Base-by-base conservation (phyloP, 2,888 invertebrate species). In the Stenodema calcarata region DNA sequence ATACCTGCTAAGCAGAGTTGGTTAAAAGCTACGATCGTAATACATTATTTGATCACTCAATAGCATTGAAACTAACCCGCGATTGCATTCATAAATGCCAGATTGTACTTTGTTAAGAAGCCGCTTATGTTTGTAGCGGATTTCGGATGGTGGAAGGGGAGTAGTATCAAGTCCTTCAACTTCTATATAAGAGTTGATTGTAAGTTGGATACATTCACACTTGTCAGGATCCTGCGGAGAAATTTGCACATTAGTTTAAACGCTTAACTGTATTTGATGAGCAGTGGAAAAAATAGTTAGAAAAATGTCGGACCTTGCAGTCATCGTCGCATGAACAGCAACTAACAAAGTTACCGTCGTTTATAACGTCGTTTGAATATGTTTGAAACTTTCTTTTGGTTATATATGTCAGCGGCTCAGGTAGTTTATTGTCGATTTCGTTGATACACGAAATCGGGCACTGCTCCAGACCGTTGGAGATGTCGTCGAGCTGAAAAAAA, bases 11-110 rank as follows among this genome's bases (percentile, higher is more conserved):
- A n/a, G n/a, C n/a, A n/a, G n/a, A n/a, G n/a, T n/a, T n/a, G n/a
- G n/a, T n/a, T n/a, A n/a, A n/a, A n/a, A n/a, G n/a, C n/a, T n/a
- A n/a, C n/a, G n/a, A n/a, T n/a, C n/a, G n/a, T n/a, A n/a, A n/a
- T n/a, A n/a, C n/a, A n/a, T n/a, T n/a, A n/a, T n/a, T n/a, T 35
- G 7, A 35, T 35, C 35, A 2, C 35, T 35, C n/a, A n/a, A n/a
- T 35, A 35, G 35, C 2, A 35, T 18, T 23, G 41, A 28, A 7
- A 69, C 70, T 44, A 54, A 86, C 86, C 41, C 0, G 28, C 94
- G 93, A 91, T 99, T 99, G 90, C 99, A 99, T 91, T 99, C 99
- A 90, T 97, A 99, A 88, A 99, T 96, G 0, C 98, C 99, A 0
- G 97, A 96, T 0, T 95, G 94, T 0, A 98, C 94, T n/a, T 96